Evolutionary conservation across 2,888 invertebrate species (phyloP), one percentile per base, ranked within the genome.

Genomic region (Sphecodes monilicornis): DNA sequence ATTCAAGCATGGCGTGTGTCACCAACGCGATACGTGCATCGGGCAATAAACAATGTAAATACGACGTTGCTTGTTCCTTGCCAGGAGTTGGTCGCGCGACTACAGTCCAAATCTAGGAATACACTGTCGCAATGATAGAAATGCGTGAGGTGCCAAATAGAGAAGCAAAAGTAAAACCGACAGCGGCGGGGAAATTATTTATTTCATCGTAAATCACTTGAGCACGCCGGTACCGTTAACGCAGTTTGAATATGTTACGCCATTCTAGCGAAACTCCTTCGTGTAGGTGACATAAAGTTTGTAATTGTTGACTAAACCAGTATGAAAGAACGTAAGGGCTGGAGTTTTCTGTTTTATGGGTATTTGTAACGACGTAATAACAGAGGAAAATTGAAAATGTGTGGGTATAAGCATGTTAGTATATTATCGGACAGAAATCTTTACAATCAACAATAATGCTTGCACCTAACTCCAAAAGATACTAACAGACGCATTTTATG

Each of bases 11-110:
- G 71, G 74, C 66, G 70, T 70, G 82, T 86, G 86, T 86, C 86
- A 86, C 86, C 81, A 64, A 46, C 86, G 82, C 64, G 86, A 86
- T 85, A 85, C 76, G 72, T 66, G 11, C 82, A 68, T 39, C 71
- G 43, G 22, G 86, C 64, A 86, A 86, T 86, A 86, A 86, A 86
- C 86, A 86, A 86, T 86, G 78, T 78, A 80, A 82, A 86, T 79
- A 72, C 79, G 86, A 82, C 86, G 76, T 77, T 69, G 77, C 46
- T 69, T 66, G 78, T 82, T 76, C 74, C 54, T 39, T 64, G 5
- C 16, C 8, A 39, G 46, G 32, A 41, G 78, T 60, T 66, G 41
- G 70, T 82, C 82, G 36, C 70, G n/a, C 75, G 69, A 78, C 64
- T 74, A n/a, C 73, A 46, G 36, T 73, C 29, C 57, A 36, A 82